These are phyloP conservation scores for Siniperca undulata DNA, from an alignment of 2,797 vertebrate genomes.

Conservation along the genomic window DNA sequence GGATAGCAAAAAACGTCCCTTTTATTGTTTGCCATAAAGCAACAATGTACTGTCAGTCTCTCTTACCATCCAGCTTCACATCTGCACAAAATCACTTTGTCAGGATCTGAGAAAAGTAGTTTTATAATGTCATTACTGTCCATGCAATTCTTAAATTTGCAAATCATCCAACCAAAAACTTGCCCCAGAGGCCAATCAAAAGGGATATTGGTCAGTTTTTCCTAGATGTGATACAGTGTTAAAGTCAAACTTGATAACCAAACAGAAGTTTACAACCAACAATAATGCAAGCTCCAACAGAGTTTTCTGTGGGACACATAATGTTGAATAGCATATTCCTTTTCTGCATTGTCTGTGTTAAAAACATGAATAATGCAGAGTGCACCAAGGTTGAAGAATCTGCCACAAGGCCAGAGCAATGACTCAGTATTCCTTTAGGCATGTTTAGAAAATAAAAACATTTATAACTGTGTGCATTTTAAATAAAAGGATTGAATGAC, in stretches of 20 bases:
- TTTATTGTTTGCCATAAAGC: conserved; percentile 37
- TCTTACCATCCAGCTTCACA: not conserved
- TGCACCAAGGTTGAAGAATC: conserved; percentile 25
- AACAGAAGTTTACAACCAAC: not conserved
- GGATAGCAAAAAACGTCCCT: conserved; percentile 13
- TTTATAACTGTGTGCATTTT: conserved; percentile 48
- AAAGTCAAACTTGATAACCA: not conserved
- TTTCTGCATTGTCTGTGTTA: conserved; percentile 19
- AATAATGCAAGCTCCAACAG: not conserved
- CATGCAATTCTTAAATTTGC: not conserved
- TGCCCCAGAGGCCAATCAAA: not conserved
- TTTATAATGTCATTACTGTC: not conserved
- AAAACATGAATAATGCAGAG: conserved; percentile 60
- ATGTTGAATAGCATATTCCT: not conserved
- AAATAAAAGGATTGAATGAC: conserved; percentile 44
- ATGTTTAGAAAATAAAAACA: conserved; percentile 54
- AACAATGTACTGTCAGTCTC: conserved; percentile 4
- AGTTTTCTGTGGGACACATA: not conserved
- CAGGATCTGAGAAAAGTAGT: not conserved
- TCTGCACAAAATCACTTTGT: conserved; percentile 22
- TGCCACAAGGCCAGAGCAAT: conserved; percentile 48
- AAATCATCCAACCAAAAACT: not conserved
- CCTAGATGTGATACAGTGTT: not conserved
- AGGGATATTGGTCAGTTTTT: not conserved
- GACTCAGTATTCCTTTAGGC: conserved; percentile 52